Conservation (phyloP, 2,797 vertebrate species). For the Crenuchus spilurus region DNA sequence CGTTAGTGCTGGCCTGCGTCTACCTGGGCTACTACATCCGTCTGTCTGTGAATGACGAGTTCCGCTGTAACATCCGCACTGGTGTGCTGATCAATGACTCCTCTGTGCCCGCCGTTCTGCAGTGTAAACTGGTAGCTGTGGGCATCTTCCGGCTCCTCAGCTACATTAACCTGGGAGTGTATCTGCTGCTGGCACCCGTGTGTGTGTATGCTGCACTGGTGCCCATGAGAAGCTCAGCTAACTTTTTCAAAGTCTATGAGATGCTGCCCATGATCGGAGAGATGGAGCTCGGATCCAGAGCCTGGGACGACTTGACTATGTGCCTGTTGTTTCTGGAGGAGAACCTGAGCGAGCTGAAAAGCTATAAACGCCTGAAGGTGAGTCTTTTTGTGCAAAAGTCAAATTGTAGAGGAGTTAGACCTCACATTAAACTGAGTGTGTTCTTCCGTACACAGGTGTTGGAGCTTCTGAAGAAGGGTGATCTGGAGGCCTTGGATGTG, state of each 20-base stretch:
- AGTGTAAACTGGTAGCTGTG: slow-evolving; percentile 94
- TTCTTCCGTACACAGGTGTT: slow-evolving; percentile 58
- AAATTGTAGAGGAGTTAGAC: background rate
- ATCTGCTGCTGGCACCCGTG: slow-evolving; percentile 79
- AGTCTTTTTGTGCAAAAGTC: background rate
- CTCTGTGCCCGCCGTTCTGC: slow-evolving; percentile 80
- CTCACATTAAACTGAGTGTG: background rate
- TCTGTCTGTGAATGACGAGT: slow-evolving; percentile 87
- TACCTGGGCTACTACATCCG: slow-evolving; percentile 92
- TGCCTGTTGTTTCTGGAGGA: slow-evolving; percentile 93
- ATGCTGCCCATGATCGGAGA: slow-evolving; percentile 86
- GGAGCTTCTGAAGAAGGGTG: slow-evolving; percentile 83
- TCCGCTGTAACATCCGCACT: slow-evolving; percentile 85
- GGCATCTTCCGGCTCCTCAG: slow-evolving; percentile 93
- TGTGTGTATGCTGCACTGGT: slow-evolving; percentile 84
- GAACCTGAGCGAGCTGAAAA: slow-evolving; percentile 95
- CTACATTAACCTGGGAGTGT: slow-evolving; percentile 87
- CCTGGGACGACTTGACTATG: slow-evolving; percentile 87
- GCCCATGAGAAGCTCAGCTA: slow-evolving; percentile 76
- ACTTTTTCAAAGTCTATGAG: slow-evolving; percentile 86
- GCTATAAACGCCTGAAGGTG: slow-evolving; percentile 91
- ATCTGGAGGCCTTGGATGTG: slow-evolving; percentile 81
- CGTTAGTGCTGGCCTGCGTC: slow-evolving; percentile 80
- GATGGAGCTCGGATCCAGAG: slow-evolving; percentile 71
- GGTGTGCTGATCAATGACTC: slow-evolving; percentile 84